phyloP scores from a whole-genome alignment of 2,113 vertebrate species.

The Mugil cephalus region DNA sequence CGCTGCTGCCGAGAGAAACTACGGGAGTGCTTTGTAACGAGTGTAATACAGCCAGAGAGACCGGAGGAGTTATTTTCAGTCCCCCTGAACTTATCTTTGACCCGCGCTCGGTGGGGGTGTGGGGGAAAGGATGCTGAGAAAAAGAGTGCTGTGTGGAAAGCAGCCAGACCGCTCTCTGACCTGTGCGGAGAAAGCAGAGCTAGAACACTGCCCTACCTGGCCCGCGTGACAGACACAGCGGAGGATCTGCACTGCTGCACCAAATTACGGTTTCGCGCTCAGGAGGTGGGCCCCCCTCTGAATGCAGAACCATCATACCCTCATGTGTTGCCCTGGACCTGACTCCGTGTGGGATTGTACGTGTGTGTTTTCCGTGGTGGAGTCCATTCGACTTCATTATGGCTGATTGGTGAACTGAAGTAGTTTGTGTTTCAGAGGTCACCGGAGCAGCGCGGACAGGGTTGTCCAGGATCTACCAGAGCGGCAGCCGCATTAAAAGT shows the following conservation, averaged over 20 bases:
- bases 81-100: slow-evolving; percentile 52
- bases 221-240: slow-evolving; percentile 28
- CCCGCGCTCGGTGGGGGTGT: slow-evolving; percentile 40
- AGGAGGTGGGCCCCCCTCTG: slow-evolving; percentile 47
- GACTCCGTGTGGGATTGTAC: slow-evolving; percentile 18
- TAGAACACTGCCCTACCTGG: slow-evolving; percentile 31
- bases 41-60: slow-evolving; percentile 21
- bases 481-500: neutral
- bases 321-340: slow-evolving; percentile 4
- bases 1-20: slow-evolving; percentile 2
- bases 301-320: slow-evolving; percentile 35
- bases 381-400: slow-evolving; percentile 24
- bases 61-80: slow-evolving; percentile 53
- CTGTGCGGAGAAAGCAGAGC: slow-evolving; percentile 33
- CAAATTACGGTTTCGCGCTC: slow-evolving; percentile 44
- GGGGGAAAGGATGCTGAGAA: slow-evolving; percentile 33
- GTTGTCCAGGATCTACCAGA: no score
- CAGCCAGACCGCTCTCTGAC: slow-evolving; percentile 54
- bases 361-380: slow-evolving; percentile 3
- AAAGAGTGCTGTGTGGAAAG: slow-evolving; percentile 39
- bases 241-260: slow-evolving; percentile 36
- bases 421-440: slow-evolving; percentile 28
- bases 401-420: slow-evolving; percentile 32
- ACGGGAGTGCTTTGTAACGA: neutral
- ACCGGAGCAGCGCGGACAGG: slow-evolving; percentile 6